These are phyloP conservation scores for Ecdyonurus torrentis DNA, from an alignment of 2,888 invertebrate genomes.

Conservation along the genomic window DNA sequence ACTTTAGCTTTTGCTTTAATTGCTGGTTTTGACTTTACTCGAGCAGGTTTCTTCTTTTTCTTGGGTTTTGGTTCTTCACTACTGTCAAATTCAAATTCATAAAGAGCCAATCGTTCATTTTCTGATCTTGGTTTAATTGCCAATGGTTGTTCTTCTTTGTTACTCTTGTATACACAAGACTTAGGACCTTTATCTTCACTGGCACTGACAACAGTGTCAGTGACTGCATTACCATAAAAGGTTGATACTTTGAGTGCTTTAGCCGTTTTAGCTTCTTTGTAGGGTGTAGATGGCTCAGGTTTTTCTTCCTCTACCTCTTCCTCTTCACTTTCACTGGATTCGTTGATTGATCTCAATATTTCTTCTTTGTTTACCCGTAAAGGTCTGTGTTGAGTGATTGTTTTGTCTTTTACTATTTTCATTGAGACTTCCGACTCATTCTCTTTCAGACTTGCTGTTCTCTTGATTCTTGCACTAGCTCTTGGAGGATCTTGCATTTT, in stretches of 20 bases:
- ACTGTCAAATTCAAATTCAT: neutral
- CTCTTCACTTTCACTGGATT: neutral
- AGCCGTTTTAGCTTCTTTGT: neutral
- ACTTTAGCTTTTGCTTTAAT: neutral
- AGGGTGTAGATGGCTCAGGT: no score
- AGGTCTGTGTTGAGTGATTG: no score
- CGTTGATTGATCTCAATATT: neutral
- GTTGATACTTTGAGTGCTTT: neutral
- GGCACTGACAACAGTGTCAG: no score
- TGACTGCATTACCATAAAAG: neutral
- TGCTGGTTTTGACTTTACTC: neutral
- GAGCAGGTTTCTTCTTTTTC: neutral
- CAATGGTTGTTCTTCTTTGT: neutral
- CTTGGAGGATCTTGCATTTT: no score
- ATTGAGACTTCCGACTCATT: neutral
- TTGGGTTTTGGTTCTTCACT: neutral
- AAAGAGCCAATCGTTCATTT: neutral
- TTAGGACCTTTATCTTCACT: neutral
- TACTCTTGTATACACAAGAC: neutral
- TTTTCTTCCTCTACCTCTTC: neutral
- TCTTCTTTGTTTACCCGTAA: neutral
- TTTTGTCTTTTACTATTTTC: no score
- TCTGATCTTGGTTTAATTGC: neutral
- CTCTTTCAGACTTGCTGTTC: neutral
- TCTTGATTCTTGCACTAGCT: neutral